A percentile compares a stretch with the other conserved stretches of the same genome.
phyloP scores from a whole-genome alignment of 2,797 vertebrate genomes.

The Pterois miles region DNA sequence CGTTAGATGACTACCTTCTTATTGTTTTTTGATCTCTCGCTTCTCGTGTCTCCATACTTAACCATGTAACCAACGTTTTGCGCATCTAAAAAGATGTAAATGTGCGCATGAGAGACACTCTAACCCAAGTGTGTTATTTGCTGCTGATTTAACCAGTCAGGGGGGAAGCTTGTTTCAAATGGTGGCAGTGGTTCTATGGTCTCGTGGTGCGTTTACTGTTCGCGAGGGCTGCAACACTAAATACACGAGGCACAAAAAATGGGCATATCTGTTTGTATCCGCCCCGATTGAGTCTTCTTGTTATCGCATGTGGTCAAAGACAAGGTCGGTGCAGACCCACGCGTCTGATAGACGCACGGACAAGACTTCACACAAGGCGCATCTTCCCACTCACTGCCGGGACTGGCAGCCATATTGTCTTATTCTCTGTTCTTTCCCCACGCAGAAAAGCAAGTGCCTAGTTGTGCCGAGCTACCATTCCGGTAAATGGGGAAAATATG shows the following conservation, averaged over 20 bases:
- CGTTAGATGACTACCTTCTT: neutral
- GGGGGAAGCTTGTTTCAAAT: neutral
- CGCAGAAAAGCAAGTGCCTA: neutral
- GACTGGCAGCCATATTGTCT: slow-evolving; percentile 74
- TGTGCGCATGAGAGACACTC: neutral
- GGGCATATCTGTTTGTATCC: neutral
- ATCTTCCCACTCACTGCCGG: slow-evolving; percentile 58
- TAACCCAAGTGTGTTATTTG: no score
- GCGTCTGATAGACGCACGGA: slow-evolving; percentile 42
- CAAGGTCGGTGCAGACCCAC: slow-evolving; percentile 55
- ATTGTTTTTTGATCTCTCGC: neutral
- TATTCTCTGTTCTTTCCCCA: slow-evolving; percentile 20
- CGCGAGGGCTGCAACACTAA: neutral
- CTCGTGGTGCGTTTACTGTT: neutral
- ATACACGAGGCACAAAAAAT: neutral
- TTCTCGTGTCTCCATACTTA: neutral
- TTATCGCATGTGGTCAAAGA: slow-evolving; percentile 48
- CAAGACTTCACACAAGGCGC: slow-evolving; percentile 28
- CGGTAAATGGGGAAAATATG: no score
- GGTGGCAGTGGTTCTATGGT: neutral
- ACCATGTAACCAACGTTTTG: neutral
- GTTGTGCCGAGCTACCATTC: neutral
- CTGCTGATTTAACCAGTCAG: neutral
- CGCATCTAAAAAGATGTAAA: neutral
- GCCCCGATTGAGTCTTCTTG: neutral